Percentiles rank a stretch among this genome's conserved stretches.
Conservation (phyloP, 2,113 vertebrate species). For the Choloepus hoffmanni region DNA sequence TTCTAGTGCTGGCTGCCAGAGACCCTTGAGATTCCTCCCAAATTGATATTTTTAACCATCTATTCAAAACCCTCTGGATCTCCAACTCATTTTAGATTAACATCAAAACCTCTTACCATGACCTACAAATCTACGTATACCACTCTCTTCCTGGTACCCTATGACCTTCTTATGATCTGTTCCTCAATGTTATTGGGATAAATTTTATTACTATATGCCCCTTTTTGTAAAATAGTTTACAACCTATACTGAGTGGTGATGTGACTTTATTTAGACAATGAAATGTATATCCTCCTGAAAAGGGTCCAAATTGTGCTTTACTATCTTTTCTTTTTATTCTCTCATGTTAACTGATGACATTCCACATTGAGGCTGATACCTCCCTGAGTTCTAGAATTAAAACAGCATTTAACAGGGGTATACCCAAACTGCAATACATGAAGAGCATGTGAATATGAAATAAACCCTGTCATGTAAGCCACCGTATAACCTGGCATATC, state of each 20-base stretch:
- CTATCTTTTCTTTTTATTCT: neutral
- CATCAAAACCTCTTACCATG: neutral
- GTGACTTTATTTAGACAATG: neutral
- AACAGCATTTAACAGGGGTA: neutral
- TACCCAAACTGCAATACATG: neutral
- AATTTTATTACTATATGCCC: neutral
- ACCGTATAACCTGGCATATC: neutral
- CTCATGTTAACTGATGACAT: neutral
- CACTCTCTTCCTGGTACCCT: neutral
- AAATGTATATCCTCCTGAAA: neutral
- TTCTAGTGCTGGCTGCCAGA: too few species aligned
- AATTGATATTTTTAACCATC: neutral
- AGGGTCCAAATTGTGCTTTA: neutral
- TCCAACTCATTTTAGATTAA: neutral
- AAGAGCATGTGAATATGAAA: neutral
- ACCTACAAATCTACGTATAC: neutral
- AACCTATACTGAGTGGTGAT: neutral
- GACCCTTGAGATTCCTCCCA: too few species aligned
- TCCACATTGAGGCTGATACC: neutral
- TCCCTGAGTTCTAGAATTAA: neutral
- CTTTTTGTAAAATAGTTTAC: neutral
- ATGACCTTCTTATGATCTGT: neutral
- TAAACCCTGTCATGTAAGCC: neutral
- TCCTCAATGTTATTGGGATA: neutral
- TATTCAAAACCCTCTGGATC: neutral